Conservation (phyloP, 2,797 vertebrate genomes). For the Denticeps clupeoides region DNA sequence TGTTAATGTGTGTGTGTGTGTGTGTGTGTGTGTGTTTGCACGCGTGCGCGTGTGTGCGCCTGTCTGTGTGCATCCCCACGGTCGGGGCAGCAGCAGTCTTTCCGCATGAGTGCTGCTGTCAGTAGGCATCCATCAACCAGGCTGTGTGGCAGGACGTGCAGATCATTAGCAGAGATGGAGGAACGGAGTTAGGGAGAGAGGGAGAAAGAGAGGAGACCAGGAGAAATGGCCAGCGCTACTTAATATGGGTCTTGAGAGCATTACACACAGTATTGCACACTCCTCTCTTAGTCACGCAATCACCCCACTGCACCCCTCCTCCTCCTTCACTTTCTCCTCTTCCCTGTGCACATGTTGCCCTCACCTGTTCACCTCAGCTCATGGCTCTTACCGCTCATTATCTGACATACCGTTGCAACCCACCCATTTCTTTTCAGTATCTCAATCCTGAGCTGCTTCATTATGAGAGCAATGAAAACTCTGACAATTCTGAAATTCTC, state of each 20-base stretch:
- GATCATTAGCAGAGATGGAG: conserved; percentile 61
- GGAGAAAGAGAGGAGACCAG: conserved; percentile 2
- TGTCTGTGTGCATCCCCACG: conserved; percentile 36
- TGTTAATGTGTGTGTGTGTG: conserved; percentile 25
- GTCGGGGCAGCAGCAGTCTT: conserved; percentile 49
- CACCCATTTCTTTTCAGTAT: too few relatives aligned
- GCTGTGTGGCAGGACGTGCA: conserved; percentile 54
- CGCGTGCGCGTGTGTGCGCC: conserved; percentile 12
- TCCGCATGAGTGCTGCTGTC: conserved; percentile 62
- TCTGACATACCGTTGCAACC: too few relatives aligned
- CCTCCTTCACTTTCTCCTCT: conserved; percentile 13
- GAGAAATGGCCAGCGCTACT: conserved; percentile 32
- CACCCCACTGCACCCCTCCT: conserved; percentile 35
- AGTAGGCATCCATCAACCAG: conserved; percentile 61
- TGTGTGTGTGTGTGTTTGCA: conserved; percentile 23
- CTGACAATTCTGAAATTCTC: too few relatives aligned
- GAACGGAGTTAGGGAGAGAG: conserved; percentile 15
- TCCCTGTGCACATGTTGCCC: conserved; percentile 1
- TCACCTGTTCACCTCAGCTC: not conserved
- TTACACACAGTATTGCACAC: conserved; percentile 57
- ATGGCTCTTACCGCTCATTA: too few relatives aligned
- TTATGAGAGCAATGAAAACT: too few relatives aligned
- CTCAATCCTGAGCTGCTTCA: not conserved
- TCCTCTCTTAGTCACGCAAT: conserved; percentile 59
- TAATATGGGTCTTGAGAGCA: conserved; percentile 64